Base-by-base conservation (phyloP, 2,797 vertebrate species). In the Neostethus bicornis region DNA sequence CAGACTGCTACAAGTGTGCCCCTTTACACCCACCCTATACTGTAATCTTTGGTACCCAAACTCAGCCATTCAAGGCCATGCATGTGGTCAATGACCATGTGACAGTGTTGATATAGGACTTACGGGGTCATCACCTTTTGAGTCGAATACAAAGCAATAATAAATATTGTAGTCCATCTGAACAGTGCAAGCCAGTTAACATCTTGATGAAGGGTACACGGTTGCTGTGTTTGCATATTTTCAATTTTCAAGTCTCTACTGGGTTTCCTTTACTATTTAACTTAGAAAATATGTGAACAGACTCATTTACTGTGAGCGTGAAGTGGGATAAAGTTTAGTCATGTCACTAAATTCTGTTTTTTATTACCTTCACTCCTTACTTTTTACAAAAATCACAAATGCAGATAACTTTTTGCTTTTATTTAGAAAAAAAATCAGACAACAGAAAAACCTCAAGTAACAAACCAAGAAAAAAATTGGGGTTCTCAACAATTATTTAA, bases 361-460 rank as follows among this genome's bases (percentile, higher is more conserved):
- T n/a, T n/a, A n/a, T n/a, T n/a, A 7, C 28, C 3, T 8, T 19
- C 34, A 17, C 1, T 34, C 10, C 0, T 2, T 24, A 57, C 67
- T 20, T 48, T 70, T 44, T 1, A 64, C 8, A 0, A 37, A 12
- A 48, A 3, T 4, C 1, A 20, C 2, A 44, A 48, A 59, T 48
- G 32, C 58, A 65, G 80, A 85, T 62, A 43, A 53, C 48, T 52
- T 61, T 5, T 44, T 41, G 25, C 21, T 51, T 92, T 98, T 96
- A 95, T 96, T 96, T 90, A 35, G 34, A 48, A 51, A 60, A 51
- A 93, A 93, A 52, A 87, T 93, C 90, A 93, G 95, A 95, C 83
- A 94, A 96, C 94, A 96, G 92, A 94, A 94, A 78, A 90, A 95
- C 92, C 91, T 92, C 92, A 93, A 93, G 93, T 92, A 95, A 95